These are phyloP conservation scores for Augochlora pura DNA, from an alignment of 1,140 invertebrate genomes.

Conservation along the genomic window DNA sequence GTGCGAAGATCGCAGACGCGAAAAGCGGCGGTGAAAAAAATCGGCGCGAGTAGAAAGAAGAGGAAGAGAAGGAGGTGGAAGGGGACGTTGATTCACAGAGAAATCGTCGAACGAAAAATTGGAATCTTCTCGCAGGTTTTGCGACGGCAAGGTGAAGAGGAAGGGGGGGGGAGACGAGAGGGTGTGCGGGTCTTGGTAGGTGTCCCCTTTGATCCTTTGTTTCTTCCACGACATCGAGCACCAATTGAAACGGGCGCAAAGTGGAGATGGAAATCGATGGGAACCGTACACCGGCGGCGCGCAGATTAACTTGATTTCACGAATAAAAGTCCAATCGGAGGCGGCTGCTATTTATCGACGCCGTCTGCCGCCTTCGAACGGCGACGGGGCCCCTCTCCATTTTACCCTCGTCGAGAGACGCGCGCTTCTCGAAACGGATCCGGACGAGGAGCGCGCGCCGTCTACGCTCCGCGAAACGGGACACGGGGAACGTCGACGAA, in stretches of 20 bases:
- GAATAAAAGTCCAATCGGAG: background rate
- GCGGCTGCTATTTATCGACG: conserved; percentile 4
- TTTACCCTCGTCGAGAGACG: background rate
- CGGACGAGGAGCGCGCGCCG: background rate
- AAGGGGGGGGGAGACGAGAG: too few species aligned
- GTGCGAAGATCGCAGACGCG: background rate
- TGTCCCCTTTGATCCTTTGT: conserved; percentile 21
- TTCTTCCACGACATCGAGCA: conserved; percentile 1
- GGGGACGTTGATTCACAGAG: background rate
- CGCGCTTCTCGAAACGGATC: too few species aligned
- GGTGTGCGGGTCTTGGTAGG: too few species aligned
- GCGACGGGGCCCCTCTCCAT: background rate
- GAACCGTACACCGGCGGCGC: background rate
- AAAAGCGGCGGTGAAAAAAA: background rate
- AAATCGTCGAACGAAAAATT: background rate
- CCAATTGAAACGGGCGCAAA: conserved; percentile 15
- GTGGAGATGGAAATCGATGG: conserved; percentile 18
- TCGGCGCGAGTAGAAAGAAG: background rate
- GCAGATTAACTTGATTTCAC: conserved; percentile 24
- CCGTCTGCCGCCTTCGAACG: background rate
- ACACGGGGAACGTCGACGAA: too few species aligned
- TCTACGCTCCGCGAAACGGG: background rate
- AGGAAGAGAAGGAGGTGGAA: background rate
- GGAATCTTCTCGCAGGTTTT: too few species aligned
- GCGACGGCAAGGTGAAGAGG: too few species aligned